These are phyloP conservation scores for Odontocolon sp. DNA, from an alignment of 2,888 invertebrate genomes.

Conservation along the genomic window DNA sequence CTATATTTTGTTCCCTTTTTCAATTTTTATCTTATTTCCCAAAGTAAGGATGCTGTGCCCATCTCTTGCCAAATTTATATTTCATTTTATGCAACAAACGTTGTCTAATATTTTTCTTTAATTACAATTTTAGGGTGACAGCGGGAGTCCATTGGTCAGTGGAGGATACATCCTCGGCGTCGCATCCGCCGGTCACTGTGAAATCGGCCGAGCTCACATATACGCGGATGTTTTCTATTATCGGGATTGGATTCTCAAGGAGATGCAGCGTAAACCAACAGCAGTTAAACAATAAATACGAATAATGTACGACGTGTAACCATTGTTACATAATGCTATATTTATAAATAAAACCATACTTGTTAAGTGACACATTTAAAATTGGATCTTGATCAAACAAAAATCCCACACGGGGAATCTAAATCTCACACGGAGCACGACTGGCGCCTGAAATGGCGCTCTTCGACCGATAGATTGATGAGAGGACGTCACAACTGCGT, in stretches of 20 bases:
- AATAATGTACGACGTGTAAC: too few species aligned
- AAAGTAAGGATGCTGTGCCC: too few species aligned
- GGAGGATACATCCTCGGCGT: conserved; percentile 54
- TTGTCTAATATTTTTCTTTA: not conserved
- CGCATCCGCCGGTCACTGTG: conserved; percentile 58
- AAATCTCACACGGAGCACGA: too few species aligned
- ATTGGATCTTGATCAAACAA: too few species aligned
- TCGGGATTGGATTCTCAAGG: conserved; percentile 49
- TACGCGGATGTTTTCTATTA: conserved; percentile 56
- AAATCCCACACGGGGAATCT: too few species aligned
- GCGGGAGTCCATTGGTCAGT: conserved; percentile 61
- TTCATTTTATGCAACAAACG: not conserved
- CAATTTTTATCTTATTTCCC: too few species aligned
- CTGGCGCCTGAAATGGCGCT: too few species aligned
- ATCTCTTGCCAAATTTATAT: too few species aligned
- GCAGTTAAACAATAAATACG: not conserved
- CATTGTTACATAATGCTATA: too few species aligned
- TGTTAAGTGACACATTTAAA: too few species aligned
- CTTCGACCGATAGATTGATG: not conserved
- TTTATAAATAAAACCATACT: too few species aligned
- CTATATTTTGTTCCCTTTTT: too few species aligned
- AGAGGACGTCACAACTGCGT: not conserved
- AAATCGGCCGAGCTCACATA: conserved; percentile 50
- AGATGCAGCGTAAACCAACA: not conserved
- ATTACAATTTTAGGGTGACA: conserved; percentile 60